These are phyloP conservation scores for Dipodomys ordii DNA, from an alignment of 2,113 vertebrate genomes.

Conservation along the genomic window DNA sequence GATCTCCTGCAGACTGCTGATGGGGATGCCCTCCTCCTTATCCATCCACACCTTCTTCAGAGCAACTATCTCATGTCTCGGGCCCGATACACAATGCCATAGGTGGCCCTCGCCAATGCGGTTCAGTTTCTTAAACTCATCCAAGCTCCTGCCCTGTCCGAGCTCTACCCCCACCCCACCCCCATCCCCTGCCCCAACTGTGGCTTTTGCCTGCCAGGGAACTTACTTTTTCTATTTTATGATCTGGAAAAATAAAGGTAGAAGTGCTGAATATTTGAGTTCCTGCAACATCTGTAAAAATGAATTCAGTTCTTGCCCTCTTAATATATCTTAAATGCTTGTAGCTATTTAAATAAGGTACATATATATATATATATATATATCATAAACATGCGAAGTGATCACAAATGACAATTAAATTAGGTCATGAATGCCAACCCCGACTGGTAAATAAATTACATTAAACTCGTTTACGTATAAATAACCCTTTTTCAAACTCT, in stretches of 20 bases:
- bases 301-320: background rate
- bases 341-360: background rate
- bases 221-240: background rate
- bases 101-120: too few relatives aligned
- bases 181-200: too few relatives aligned
- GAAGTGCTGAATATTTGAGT: background rate
- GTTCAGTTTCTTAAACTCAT: too few relatives aligned
- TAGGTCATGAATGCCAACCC: background rate
- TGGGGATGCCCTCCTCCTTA: slow-evolving; percentile 97
- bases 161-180: too few relatives aligned
- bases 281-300: background rate
- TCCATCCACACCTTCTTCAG: slow-evolving; percentile 99
- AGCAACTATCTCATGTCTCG: slow-evolving; percentile 95
- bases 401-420: background rate
- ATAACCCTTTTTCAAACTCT: background rate
- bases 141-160: too few relatives aligned
- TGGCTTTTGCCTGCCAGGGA: too few relatives aligned
- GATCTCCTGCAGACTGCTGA: slow-evolving; percentile 98
- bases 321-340: background rate
- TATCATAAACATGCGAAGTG: background rate
- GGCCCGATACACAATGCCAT: slow-evolving; percentile 86
- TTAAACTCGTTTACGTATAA: background rate
- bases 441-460: background rate
- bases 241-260: background rate
- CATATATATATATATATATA: too few relatives aligned